Base-by-base conservation (phyloP, 2,888 invertebrate genomes). In the Phyto melanocephala region DNA sequence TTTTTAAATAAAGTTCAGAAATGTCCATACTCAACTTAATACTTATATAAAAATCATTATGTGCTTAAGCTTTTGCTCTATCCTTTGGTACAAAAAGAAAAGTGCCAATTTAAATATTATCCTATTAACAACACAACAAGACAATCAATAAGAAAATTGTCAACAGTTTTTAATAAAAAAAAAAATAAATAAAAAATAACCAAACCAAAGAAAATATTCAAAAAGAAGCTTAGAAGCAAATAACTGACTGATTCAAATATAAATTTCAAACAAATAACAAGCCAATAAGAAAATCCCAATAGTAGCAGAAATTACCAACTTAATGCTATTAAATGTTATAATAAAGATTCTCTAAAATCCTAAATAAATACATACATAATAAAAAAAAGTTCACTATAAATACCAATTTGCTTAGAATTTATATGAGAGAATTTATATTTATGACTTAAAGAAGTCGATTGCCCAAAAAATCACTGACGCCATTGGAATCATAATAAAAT, bases 21-120 rank as follows among this genome's bases (percentile, higher is more conserved):
- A n/a, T n/a, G n/a, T n/a, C n/a, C n/a, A n/a, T n/a, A n/a, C n/a
- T n/a, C n/a, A n/a, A n/a, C n/a, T n/a, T n/a, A n/a, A n/a, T n/a
- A n/a, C n/a, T n/a, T n/a, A n/a, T n/a, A 28, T 28, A 6, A 28
- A 6, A 28, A 28, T 3, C 28, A 3, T 28, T 28, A 5, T 5
- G 6, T 28, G 3, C 6, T 28, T 6, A 3, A 28, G 28, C 28
- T 35, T 33, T 35, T 11, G 2, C 5, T 52, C 13, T 35, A 2
- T 17, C 10, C 2, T 2, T 11, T 33, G 6, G 17, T 10, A 35
- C 4, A 11, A 60, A 62, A 76, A n/a, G n/a, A n/a, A n/a, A n/a
- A n/a, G n/a, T 60, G 10, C 17, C 33, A 76, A 42, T 60, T 50
- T 42, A 68, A 76, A 67, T 52, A 67, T 37, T 60, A 76, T 68